A percentile compares a stretch with the other conserved stretches of the same genome.
These are phyloP conservation scores for Lymantria dispar DNA, from an alignment of 2,888 invertebrate species.

Conservation along the genomic window DNA sequence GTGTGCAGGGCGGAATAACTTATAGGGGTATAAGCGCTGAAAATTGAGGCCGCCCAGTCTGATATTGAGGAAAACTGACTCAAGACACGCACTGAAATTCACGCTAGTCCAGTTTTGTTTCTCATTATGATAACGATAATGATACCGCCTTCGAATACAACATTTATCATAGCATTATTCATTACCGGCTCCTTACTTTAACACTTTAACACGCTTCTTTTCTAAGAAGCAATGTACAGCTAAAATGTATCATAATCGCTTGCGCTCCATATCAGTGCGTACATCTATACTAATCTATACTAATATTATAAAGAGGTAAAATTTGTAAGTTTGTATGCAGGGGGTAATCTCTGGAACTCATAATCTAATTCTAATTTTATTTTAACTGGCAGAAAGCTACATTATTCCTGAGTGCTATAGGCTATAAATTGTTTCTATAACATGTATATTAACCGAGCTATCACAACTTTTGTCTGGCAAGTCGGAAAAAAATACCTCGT, in stretches of 20 bases:
- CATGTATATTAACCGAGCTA: too few relatives aligned
- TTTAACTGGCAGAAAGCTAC: too few relatives aligned
- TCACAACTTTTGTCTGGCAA: too few relatives aligned
- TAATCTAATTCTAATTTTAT: too few relatives aligned
- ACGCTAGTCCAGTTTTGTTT: constrained; percentile 64
- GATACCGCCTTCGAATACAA: constrained; percentile 8
- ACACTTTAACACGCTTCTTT: not conserved
- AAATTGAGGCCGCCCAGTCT: constrained; percentile 74
- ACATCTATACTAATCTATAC: too few relatives aligned
- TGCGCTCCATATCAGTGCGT: constrained; percentile 30
- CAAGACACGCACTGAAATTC: constrained; percentile 71
- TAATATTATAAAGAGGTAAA: too few relatives aligned
- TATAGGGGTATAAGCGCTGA: constrained; percentile 67
- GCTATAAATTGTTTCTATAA: too few relatives aligned
- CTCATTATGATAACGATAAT: constrained; percentile 22
- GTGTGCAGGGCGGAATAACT: constrained; percentile 74
- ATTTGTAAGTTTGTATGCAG: too few relatives aligned
- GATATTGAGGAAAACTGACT: constrained; percentile 70
- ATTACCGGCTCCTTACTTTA: constrained; percentile 1
- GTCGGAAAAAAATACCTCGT: too few relatives aligned
- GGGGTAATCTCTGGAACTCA: too few relatives aligned
- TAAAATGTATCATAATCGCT: constrained; percentile 8
- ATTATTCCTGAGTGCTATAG: too few relatives aligned
- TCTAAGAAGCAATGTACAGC: constrained; percentile 12
- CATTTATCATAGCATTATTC: constrained; percentile 1